These are phyloP conservation scores for Neuroscelio doddi DNA, from an alignment of 2,888 invertebrate genomes.

Conservation along the genomic window DNA sequence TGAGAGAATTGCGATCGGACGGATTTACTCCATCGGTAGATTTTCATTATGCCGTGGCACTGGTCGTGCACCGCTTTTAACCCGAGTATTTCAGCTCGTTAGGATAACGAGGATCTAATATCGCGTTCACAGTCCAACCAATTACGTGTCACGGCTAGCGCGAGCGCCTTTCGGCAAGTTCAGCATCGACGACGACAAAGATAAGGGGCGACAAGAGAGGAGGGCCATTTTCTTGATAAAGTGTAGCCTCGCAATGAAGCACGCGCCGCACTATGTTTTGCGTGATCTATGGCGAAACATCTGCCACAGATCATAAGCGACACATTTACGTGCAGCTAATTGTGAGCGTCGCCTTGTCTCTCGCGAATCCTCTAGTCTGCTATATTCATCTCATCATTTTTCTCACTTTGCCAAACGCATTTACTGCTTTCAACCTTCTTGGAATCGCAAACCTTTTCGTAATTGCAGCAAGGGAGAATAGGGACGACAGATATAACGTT, in stretches of 20 bases:
- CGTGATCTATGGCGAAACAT: constrained; percentile 68
- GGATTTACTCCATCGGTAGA: constrained; percentile 48
- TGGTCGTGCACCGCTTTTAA: constrained; percentile 57
- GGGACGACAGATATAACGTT: no score
- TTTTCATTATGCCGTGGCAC: constrained; percentile 56
- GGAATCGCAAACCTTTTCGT: constrained; percentile 6
- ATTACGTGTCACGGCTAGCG: constrained; percentile 65
- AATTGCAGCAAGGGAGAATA: no score
- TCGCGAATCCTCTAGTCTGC: constrained; percentile 56
- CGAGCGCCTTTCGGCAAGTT: constrained; percentile 57
- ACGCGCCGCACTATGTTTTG: constrained; percentile 36
- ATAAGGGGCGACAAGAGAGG: no score
- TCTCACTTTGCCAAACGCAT: constrained; percentile 14
- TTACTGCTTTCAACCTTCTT: not conserved
- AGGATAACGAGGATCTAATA: constrained; percentile 72
- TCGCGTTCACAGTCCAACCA: constrained; percentile 68
- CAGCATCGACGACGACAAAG: constrained; percentile 26
- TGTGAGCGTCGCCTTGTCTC: constrained; percentile 52
- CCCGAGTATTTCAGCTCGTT: constrained; percentile 69
- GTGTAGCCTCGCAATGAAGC: constrained; percentile 21
- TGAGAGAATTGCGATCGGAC: constrained; percentile 15
- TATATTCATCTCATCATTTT: constrained; percentile 36
- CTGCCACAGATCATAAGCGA: constrained; percentile 67
- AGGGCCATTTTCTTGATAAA: constrained; percentile 27
- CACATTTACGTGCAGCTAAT: constrained; percentile 70